phyloP scores from a whole-genome alignment of 2,797 vertebrate species.

The Anolis apletophallus region DNA sequence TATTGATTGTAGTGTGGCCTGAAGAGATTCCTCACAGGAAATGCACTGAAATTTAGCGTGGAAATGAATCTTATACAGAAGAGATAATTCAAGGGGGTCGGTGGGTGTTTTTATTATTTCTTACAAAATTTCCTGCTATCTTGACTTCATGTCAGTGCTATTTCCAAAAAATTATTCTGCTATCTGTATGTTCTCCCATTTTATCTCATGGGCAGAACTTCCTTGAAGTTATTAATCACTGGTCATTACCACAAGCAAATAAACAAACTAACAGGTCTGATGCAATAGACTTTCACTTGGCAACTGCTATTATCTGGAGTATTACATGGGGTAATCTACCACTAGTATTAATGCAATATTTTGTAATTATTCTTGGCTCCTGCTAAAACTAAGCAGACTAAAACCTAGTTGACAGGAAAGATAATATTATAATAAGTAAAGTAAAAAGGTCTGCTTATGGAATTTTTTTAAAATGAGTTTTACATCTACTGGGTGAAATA shows the following conservation, averaged over 20 bases:
- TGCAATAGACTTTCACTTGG: not conserved
- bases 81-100: too few relatives aligned
- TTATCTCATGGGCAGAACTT: not conserved
- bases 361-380: not conserved
- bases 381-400: not conserved
- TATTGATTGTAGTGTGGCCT: not conserved
- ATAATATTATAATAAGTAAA: not conserved
- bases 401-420: not conserved
- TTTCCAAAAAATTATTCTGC: not conserved
- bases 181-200: not conserved
- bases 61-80: not conserved
- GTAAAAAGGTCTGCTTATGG: not conserved
- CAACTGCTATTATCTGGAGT: not conserved
- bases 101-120: not conserved
- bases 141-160: not conserved
- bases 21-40: not conserved
- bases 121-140: not conserved
- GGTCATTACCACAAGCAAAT: not conserved
- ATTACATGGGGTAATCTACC: not conserved
- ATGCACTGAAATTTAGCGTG: not conserved
- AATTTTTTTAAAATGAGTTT: not conserved
- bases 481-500: not conserved
- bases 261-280: not conserved
- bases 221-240: not conserved
- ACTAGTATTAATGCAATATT: not conserved